These are phyloP conservation scores for Lates calcarifer DNA, from an alignment of 2,113 vertebrate species.

Conservation along the genomic window DNA sequence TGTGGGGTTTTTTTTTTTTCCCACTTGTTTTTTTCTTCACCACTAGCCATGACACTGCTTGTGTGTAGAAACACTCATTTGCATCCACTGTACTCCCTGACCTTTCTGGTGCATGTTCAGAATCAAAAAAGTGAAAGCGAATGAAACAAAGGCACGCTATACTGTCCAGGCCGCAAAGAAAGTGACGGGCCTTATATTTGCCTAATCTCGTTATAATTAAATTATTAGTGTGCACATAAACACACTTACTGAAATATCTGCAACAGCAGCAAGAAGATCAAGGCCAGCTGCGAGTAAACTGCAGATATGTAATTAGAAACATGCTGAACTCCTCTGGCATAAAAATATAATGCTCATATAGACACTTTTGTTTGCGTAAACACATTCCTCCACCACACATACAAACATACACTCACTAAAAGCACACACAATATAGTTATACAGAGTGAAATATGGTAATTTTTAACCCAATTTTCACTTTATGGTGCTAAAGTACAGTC, in stretches of 20 bases:
- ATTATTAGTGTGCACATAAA: constrained; percentile 11
- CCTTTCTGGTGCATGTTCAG: constrained; percentile 17
- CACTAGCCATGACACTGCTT: not conserved
- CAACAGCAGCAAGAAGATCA: not conserved
- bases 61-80: constrained; percentile 40
- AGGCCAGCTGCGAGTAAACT: constrained; percentile 4
- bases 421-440: not conserved
- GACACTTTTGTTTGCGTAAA: not conserved
- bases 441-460: not conserved
- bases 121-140: constrained; percentile 24
- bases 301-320: constrained; percentile 10
- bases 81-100: constrained; percentile 40
- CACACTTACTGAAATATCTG: constrained; percentile 14
- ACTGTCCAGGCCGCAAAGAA: constrained; percentile 1
- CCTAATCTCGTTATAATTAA: constrained; percentile 20
- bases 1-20: not conserved
- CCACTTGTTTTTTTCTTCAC: constrained; percentile 8
- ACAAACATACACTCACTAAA: not conserved
- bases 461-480: not conserved
- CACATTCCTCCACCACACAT: not conserved
- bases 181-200: constrained; percentile 8
- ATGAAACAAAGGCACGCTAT: constrained; percentile 8
- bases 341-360: not conserved
- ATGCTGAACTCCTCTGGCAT: constrained; percentile 5
- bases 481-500: not conserved